These are phyloP conservation scores for Kryptopterus vitreolus DNA, from an alignment of 2,797 vertebrate species.

Conservation along the genomic window DNA sequence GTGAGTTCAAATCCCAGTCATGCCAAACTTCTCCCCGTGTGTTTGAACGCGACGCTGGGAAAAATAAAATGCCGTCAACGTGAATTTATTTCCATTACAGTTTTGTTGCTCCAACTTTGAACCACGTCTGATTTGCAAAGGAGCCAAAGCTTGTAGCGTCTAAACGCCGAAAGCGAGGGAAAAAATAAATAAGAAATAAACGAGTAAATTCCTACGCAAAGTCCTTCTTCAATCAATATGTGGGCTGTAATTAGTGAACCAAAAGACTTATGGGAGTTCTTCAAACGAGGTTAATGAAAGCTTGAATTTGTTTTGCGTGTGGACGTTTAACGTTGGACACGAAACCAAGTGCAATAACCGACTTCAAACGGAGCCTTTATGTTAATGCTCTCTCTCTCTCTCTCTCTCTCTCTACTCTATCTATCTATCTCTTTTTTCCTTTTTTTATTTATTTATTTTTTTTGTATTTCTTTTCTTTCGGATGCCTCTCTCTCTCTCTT, in stretches of 20 bases:
- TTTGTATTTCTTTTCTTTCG: neutral
- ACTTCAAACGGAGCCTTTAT: neutral
- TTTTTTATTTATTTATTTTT: no score
- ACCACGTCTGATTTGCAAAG: no score
- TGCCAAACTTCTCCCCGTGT: no score
- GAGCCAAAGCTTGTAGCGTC: no score
- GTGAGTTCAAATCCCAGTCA: no score
- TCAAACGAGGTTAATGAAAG: conserved; percentile 34
- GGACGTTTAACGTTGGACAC: neutral
- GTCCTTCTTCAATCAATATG: conserved; percentile 8
- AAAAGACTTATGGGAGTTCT: conserved; percentile 30
- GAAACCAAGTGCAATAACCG: neutral
- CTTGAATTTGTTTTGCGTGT: neutral
- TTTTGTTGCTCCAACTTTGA: no score
- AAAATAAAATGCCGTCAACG: no score
- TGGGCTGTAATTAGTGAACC: conserved; percentile 35
- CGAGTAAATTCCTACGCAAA: conserved; percentile 2
- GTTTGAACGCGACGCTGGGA: no score
- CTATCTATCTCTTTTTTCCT: no score
- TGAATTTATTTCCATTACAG: no score
- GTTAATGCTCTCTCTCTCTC: neutral
- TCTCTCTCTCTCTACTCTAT: no score
- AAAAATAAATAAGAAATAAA: neutral
- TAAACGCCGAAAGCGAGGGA: no score
- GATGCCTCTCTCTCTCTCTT: neutral